Evolutionary conservation across 2,888 invertebrate genomes (phyloP), one percentile per base, ranked within the genome.

Genomic region (Corbicula japonica): DNA sequence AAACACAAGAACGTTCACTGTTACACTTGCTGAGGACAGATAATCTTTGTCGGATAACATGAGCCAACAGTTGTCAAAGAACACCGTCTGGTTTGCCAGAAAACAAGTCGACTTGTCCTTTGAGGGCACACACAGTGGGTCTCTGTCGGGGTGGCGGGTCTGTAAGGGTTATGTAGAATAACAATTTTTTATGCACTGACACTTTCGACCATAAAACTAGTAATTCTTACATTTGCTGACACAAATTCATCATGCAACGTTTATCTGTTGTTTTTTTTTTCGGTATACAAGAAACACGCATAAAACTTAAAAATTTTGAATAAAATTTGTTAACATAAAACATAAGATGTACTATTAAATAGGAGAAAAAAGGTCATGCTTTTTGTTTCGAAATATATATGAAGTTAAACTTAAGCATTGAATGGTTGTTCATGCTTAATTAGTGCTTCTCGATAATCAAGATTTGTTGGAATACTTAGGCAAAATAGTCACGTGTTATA

Each of bases 91-190:
- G 12, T 69, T 50, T 15, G 50, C 23, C 21, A 61, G 30, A 54
- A 66, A 72, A 26, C 65, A 74, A 8, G 48, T 77, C 18, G 28
- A n/a, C 35, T 61, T 54, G 26, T 60, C 69, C n/a, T 28, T 60
- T 8, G 60, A 46, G 32, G 46, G 21, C 6, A 70, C 26, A 21
- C 63, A 70, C 1, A n/a, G 48, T 15, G 46, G 10, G 32, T 71
- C 60, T 30, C 32, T 60, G 34, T 38, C 23, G 2, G 66, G 56
- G n/a, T 61, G 34, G 44, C 38, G 60, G 0, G 34, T 66, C 66
- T 60, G 50, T 48, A 34, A 0, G 0, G 10, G 21, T 26, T 21
- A 26, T 6, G 21, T 15, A 50, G 21, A 48, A 18, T 10, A n/a
- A n/a, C 30, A 0, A 26, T 21, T 26, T 15, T 52, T n/a, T 26